Evolutionary conservation across 2,888 invertebrate species (phyloP).

Genomic region (Proisotoma minuta): DNA sequence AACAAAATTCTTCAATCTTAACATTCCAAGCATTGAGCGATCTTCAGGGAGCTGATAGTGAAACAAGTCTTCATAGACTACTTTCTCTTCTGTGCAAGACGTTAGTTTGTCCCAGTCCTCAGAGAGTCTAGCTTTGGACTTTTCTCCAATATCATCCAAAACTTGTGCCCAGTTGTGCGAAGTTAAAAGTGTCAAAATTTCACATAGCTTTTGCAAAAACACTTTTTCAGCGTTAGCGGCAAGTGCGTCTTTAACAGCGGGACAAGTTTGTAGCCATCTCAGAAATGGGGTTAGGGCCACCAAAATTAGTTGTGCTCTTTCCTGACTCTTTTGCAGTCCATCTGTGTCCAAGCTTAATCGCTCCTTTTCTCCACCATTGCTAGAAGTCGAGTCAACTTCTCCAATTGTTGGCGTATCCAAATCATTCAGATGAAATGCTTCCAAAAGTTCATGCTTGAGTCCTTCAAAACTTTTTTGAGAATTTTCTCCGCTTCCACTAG

Average conservation of each 20-base stretch:
- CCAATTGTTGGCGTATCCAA: background rate
- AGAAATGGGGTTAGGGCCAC: constrained; percentile 40
- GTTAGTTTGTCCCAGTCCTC: constrained; percentile 23
- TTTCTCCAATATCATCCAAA: constrained; percentile 7
- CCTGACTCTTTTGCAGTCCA: constrained; percentile 33
- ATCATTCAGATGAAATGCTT: background rate
- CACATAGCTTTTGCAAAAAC: constrained; percentile 38
- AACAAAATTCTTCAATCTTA: constrained; percentile 19
- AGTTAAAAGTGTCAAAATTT: constrained; percentile 33
- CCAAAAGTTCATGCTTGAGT: background rate
- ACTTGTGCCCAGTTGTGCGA: constrained; percentile 33
- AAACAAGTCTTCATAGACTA: constrained; percentile 13
- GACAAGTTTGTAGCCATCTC: constrained; percentile 40
- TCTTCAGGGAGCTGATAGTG: constrained; percentile 38
- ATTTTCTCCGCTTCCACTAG: constrained; percentile 25
- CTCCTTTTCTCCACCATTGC: constrained; percentile 1
- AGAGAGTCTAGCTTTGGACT: constrained; percentile 5
- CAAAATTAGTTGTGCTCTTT: constrained; percentile 32
- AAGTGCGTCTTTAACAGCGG: constrained; percentile 40
- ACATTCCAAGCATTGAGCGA: constrained; percentile 37
- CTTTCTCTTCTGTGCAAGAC: background rate
- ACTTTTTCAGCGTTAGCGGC: constrained; percentile 40
- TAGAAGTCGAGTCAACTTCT: too few species aligned
- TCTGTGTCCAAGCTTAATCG: constrained; percentile 25
- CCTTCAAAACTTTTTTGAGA: constrained; percentile 1